Conservation (phyloP, 2,113 vertebrate genomes). For the Rhynchomys soricoides region DNA sequence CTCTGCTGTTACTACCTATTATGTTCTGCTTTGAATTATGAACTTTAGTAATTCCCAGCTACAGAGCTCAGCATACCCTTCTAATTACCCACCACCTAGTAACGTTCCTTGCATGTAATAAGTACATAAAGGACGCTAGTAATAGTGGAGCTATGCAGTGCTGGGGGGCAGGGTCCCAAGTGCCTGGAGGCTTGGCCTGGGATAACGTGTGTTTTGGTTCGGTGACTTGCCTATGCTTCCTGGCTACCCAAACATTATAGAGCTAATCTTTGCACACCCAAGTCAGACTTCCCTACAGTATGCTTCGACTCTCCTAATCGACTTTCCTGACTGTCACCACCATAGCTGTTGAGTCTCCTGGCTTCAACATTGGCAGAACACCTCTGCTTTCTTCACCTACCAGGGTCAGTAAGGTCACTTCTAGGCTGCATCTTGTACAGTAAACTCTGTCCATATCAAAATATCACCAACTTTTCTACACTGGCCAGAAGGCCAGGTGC, state of each 20-base stretch:
- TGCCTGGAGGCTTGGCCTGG: background rate
- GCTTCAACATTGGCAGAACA: background rate
- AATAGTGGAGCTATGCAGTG: background rate
- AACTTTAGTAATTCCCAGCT: slow-evolving; percentile 43
- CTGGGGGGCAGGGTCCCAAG: background rate
- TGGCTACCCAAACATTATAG: background rate
- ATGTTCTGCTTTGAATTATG: slow-evolving; percentile 34
- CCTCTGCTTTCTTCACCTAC: background rate
- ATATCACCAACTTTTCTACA: background rate
- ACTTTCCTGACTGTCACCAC: background rate
- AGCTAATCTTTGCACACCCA: background rate
- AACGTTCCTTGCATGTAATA: background rate
- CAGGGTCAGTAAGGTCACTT: background rate
- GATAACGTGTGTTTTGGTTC: background rate
- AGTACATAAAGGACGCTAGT: background rate
- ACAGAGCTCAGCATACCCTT: background rate
- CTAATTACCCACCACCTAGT: slow-evolving; percentile 25
- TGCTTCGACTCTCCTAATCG: background rate
- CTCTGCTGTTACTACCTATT: background rate
- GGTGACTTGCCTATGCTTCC: background rate
- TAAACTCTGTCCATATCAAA: background rate
- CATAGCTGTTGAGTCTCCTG: too few species aligned
- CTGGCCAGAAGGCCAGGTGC: background rate
- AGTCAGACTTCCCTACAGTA: background rate
- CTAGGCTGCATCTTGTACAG: background rate